Base-by-base conservation (phyloP, 2,113 vertebrate species). In the Protobothrops flavoviridis region DNA sequence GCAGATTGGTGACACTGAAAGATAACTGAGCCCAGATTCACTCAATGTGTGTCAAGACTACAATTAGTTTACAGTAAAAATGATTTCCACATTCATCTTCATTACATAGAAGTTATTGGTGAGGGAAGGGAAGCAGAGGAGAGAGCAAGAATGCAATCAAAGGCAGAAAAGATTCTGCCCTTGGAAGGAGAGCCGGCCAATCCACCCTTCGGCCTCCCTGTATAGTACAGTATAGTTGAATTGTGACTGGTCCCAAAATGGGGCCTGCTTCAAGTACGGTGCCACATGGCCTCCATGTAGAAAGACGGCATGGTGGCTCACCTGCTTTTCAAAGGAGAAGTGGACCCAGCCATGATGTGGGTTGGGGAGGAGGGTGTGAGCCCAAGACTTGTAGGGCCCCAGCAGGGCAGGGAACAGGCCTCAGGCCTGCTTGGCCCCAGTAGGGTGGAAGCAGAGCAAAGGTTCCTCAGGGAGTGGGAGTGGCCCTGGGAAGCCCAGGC, bases 61-160 rank as follows among this genome's bases (percentile, higher is more conserved):
- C 92, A 92, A 93, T 89, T 69, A 91, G 69, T 88, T 95, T 94
- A 92, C 23, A 92, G 56, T 59, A 93, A 94, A 95, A 95, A n/a
- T 45, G 87, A 87, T 5, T 89, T 86, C 90, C 26, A 12, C 43
- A 89, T 85, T 29, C 90, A 74, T 92, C 87, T 94, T 91, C 50
- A 95, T 96, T 95, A 94, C 13, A 87, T 50, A 93, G 61, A 29
- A 69, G 11, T n/a, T 69, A 69, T 29, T 29, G 29, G 69, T 39
- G n/a, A 39, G 29, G 64, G 59, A 33, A 69, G 29, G 64, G 64
- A 69, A 39, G 15, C 15, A 81, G 69, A 39, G 69, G 43, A 50
- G 10, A 85, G 10, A 85, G 52, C 2, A 43, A 52, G 89, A 87
- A n/a, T 24, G 92, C 52, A 92, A 90, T 91, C 74, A 29, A 39